Evolutionary conservation across 2,888 invertebrate species (phyloP), one percentile per base, ranked within the genome.

Genomic region (Xestia ashworthii): DNA sequence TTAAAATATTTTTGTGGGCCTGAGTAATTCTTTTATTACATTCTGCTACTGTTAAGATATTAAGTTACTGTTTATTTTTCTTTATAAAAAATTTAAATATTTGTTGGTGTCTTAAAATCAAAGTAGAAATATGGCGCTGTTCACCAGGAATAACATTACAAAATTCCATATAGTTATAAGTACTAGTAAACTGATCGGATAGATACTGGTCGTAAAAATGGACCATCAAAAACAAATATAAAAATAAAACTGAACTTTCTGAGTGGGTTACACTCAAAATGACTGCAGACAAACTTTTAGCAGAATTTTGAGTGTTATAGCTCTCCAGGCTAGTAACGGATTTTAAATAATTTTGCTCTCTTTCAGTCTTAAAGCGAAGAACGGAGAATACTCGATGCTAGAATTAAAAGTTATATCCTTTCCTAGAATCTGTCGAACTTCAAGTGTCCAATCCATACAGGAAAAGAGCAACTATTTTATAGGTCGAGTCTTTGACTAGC

Each of bases 1-100:
- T 73, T 32, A 16, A 41, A 62, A 77, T 11, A 71, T 71, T 80
- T 80, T 62, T 22, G 38, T 50, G 22, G 32, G 16, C 16, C 25
- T 41, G n/a, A 14, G 25, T 16, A 22, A 60, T n/a, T 25, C 8
- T 25, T 53, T 14, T 48, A n/a, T 60, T 44, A 65, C 44, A 25
- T 80, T 64, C 2, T 1, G 5, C 53, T 46, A 41, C 32, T n/a
- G 32, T 12, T 32, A n/a, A 44, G 6, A n/a, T 75, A 62, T 25
- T 22, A 48, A 41, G 38, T 75, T n/a, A 0, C 25, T 62, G 0
- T 53, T 53, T 50, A 5, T 16, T 48, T 46, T 48, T 19, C 4
- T 41, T 19, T 9, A 16, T 16, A 12, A 60, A 12, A 58, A 68
- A 55, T 25, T 8, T 0, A 16, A 55, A 25, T 14, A 62, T 4